These are phyloP conservation scores for Asarcornis scutulata DNA, from an alignment of 2,113 vertebrate species.

Conservation along the genomic window DNA sequence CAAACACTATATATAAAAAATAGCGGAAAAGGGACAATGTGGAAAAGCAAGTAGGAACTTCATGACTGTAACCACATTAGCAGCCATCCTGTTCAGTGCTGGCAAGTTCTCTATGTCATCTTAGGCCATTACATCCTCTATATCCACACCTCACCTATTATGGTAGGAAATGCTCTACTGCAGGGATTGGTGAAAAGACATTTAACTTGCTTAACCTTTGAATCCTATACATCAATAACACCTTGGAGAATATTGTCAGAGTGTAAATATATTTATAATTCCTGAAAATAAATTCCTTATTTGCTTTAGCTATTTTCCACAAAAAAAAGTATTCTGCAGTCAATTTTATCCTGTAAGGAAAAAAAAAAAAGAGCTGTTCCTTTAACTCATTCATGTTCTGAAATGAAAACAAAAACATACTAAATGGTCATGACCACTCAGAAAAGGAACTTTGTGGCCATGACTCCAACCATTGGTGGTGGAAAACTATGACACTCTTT, in stretches of 20 bases:
- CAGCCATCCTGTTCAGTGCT: not conserved
- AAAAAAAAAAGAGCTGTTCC: not conserved
- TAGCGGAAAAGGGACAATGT: not conserved
- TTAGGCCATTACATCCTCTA: not conserved
- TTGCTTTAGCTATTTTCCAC: not conserved
- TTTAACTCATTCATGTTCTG: not conserved
- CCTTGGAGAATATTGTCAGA: not conserved
- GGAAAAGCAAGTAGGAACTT: not conserved
- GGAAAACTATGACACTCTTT: not conserved
- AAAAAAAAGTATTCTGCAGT: not conserved
- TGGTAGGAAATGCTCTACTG: not conserved
- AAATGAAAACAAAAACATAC: not conserved
- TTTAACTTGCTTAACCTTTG: not conserved
- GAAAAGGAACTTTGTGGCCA: not conserved
- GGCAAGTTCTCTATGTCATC: not conserved
- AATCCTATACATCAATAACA: not conserved
- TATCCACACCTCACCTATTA: not conserved
- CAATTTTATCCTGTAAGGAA: not conserved
- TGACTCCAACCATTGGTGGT: not conserved
- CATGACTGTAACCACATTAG: not conserved
- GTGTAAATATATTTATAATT: not conserved
- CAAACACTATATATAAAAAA: not conserved
- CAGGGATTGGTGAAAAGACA: not conserved
- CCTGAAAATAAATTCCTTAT: not conserved
- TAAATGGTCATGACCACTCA: not conserved